Evolutionary conservation across 2,888 invertebrate genomes (phyloP).

Genomic region (Nesidiocoris tenuis): DNA sequence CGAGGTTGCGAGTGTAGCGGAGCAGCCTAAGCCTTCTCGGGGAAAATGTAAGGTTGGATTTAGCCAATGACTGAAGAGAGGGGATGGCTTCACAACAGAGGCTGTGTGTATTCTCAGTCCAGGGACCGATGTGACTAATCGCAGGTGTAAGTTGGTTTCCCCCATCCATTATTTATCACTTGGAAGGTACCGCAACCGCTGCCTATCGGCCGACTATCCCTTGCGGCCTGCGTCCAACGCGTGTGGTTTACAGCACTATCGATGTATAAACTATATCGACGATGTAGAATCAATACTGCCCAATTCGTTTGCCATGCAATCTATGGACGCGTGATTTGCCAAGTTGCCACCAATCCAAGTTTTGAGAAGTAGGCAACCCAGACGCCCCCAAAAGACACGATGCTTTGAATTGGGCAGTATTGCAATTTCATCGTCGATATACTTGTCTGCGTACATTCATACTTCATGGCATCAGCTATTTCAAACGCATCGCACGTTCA

Average conservation of each 20-base stretch:
- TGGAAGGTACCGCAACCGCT: background rate
- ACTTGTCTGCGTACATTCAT: no score
- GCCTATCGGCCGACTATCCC: background rate
- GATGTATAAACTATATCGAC: background rate
- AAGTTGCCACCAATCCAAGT: no score
- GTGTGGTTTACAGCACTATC: background rate
- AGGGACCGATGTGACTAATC: slow-evolving; percentile 36
- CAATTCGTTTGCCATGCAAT: no score
- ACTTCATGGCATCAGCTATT: no score
- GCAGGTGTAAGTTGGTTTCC: slow-evolving; percentile 39
- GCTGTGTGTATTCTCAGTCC: slow-evolving; percentile 2
- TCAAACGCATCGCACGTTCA: no score
- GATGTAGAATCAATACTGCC: no score
- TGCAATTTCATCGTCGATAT: no score
- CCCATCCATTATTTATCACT: slow-evolving; percentile 31
- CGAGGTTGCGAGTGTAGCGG: slow-evolving; percentile 17
- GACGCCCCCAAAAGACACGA: no score
- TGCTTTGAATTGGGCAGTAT: no score
- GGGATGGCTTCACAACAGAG: background rate
- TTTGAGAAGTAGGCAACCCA: no score
- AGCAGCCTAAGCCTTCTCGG: background rate
- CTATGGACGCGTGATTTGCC: no score
- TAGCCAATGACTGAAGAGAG: slow-evolving; percentile 23
- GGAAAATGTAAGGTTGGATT: slow-evolving; percentile 16
- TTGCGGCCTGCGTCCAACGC: background rate